Percentiles rank a stretch among this genome's conserved stretches.
Evolutionary conservation across 2,888 invertebrate species (phyloP).

Genomic region (Netelia inedita): DNA sequence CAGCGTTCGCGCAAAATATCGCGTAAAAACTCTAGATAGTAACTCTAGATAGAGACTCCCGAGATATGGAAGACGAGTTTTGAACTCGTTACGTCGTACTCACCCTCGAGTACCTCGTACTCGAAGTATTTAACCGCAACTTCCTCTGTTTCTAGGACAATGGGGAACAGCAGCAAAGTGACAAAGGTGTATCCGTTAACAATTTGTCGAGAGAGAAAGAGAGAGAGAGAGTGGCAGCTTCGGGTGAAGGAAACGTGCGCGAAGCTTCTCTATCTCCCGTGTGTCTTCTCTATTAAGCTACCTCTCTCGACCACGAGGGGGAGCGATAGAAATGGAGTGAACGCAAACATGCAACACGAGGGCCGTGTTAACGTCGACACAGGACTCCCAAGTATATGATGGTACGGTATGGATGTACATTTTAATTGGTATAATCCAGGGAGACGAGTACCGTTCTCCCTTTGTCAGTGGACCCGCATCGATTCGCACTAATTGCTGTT

Average conservation of each 20-base stretch:
- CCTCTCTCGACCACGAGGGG: too few relatives aligned
- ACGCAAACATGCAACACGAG: neutral
- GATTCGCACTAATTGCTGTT: slow-evolving; percentile 67
- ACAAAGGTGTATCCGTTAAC: neutral
- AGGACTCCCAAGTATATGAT: slow-evolving; percentile 30
- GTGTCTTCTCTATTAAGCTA: neutral
- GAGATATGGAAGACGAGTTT: too few relatives aligned
- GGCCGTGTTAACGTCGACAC: too few relatives aligned
- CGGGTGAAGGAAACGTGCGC: neutral
- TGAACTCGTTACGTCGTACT: too few relatives aligned
- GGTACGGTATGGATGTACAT: slow-evolving; percentile 61
- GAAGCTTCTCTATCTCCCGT: neutral
- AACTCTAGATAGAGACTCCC: too few relatives aligned
- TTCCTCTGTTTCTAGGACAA: too few relatives aligned
- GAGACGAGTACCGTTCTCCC: slow-evolving; percentile 60
- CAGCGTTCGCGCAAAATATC: too few relatives aligned
- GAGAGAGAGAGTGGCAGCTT: neutral
- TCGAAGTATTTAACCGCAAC: too few relatives aligned
- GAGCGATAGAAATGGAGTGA: neutral
- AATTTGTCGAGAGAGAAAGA: neutral
- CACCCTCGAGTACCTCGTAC: too few relatives aligned
- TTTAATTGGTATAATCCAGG: slow-evolving; percentile 66
- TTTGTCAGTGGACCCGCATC: slow-evolving; percentile 67
- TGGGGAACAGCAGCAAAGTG: too few relatives aligned
- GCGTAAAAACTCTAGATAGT: too few relatives aligned